phyloP scores from a whole-genome alignment of 2,888 invertebrate species.

The Drosophila anomelani region DNA sequence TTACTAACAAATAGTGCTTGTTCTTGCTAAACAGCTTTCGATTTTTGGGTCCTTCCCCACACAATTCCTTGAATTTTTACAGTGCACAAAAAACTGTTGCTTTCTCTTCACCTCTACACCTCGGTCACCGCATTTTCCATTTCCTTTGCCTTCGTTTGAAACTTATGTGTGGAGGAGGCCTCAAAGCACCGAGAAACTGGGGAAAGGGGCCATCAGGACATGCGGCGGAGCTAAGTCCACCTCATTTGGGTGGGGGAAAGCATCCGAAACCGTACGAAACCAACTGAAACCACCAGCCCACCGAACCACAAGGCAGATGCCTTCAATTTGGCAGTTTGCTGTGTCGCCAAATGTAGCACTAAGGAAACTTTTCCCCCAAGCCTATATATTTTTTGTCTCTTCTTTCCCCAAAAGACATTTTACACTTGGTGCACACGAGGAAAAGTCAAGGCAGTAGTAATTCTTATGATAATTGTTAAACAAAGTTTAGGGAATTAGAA shows the following conservation, averaged over 20 bases:
- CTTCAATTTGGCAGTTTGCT: constrained; percentile 43
- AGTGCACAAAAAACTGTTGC: constrained; percentile 67
- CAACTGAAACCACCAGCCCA: constrained; percentile 29
- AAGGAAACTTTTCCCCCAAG: constrained; percentile 59
- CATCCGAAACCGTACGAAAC: constrained; percentile 13
- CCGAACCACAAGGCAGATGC: constrained; percentile 41
- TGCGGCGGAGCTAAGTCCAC: constrained; percentile 28
- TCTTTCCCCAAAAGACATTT: constrained; percentile 22
- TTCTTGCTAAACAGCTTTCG: constrained; percentile 16
- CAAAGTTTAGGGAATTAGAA: not conserved
- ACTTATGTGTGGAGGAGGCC: constrained; percentile 12
- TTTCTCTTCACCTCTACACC: constrained; percentile 51
- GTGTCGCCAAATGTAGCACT: constrained; percentile 72
- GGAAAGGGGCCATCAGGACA: constrained; percentile 14
- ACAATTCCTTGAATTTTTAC: not conserved
- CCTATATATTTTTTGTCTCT: constrained; percentile 41
- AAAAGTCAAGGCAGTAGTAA: not conserved
- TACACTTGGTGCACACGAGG: constrained; percentile 21
- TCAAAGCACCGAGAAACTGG: constrained; percentile 6
- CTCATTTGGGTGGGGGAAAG: constrained; percentile 13
- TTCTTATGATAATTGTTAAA: not conserved
- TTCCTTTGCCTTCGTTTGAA: constrained; percentile 13
- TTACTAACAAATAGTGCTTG: constrained; percentile 4
- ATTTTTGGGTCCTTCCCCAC: not conserved
- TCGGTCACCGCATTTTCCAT: constrained; percentile 21